Percentiles rank a stretch among this genome's conserved stretches.
phyloP scores from a whole-genome alignment of 1,140 invertebrate genomes.

The Phymorhynchus buccinoides region DNA sequence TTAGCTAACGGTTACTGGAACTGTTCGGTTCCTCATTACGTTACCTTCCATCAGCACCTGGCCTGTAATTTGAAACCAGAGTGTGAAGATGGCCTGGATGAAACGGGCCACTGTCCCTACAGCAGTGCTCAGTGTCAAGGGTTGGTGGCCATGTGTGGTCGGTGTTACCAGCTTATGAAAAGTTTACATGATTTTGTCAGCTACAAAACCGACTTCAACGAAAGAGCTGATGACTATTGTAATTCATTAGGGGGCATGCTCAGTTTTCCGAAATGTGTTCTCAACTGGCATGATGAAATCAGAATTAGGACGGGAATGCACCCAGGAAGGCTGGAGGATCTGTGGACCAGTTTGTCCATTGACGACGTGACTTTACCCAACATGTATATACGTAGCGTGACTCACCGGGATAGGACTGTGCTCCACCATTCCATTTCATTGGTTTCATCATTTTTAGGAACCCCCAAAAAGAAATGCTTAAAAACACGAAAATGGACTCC shows the following conservation, averaged over 20 bases:
- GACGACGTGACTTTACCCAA: background rate
- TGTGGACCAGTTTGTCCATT: background rate
- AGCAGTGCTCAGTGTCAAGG: background rate
- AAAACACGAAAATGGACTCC: too few relatives aligned
- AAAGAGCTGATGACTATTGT: background rate
- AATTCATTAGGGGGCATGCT: background rate
- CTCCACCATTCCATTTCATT: background rate
- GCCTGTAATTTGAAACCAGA: background rate
- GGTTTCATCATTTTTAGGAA: too few relatives aligned
- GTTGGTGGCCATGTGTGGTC: background rate
- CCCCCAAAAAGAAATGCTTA: too few relatives aligned
- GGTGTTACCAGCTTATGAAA: background rate
- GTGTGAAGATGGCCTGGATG: background rate
- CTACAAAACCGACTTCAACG: background rate
- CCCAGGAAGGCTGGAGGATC: background rate
- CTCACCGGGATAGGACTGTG: background rate
- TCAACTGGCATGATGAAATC: background rate
- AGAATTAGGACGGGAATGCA: background rate
- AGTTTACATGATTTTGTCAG: background rate
- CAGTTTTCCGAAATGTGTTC: background rate
- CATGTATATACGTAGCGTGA: background rate
- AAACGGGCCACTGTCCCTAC: background rate
- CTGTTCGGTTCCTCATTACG: background rate
- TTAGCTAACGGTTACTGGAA: background rate
- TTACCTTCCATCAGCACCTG: background rate